Percentiles rank a stretch among this genome's conserved stretches.
Conservation (phyloP, 2,888 invertebrate genomes). For the Matsumyia berberina region DNA sequence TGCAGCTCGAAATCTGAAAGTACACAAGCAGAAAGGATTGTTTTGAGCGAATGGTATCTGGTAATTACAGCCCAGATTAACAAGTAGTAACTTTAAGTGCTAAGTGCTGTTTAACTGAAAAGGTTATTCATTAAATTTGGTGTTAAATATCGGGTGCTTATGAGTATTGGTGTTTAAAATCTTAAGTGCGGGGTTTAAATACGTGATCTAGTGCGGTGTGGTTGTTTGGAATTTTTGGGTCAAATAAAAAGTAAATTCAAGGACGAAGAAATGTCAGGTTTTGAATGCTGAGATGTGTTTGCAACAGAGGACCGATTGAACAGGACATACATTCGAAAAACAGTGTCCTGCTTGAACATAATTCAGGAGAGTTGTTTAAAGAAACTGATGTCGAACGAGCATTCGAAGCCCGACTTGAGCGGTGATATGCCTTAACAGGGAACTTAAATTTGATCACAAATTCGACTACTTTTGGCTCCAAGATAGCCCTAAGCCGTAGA, state of each 20-base stretch:
- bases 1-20: conserved; percentile 59
- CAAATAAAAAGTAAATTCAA: neutral
- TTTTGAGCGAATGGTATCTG: conserved; percentile 7
- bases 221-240: neutral
- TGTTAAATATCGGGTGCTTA: conserved; percentile 14
- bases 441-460: no score
- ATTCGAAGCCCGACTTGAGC: no score
- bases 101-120: neutral
- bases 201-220: neutral
- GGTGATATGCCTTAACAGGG: no score
- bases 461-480: no score
- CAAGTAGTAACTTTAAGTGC: conserved; percentile 26
- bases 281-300: no score
- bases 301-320: no score
- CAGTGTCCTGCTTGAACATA: no score
- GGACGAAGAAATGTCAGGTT: neutral
- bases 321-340: no score
- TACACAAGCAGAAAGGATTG: conserved; percentile 5
- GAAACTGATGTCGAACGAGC: no score
- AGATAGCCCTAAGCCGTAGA: no score
- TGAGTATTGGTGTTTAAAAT: neutral
- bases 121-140: neutral
- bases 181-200: neutral
- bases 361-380: no score
- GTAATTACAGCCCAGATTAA: conserved; percentile 37